Percentiles rank a stretch among this genome's conserved stretches.
These are phyloP conservation scores for Lepidurus packardi DNA, from an alignment of 1,140 invertebrate genomes.

Conservation along the genomic window DNA sequence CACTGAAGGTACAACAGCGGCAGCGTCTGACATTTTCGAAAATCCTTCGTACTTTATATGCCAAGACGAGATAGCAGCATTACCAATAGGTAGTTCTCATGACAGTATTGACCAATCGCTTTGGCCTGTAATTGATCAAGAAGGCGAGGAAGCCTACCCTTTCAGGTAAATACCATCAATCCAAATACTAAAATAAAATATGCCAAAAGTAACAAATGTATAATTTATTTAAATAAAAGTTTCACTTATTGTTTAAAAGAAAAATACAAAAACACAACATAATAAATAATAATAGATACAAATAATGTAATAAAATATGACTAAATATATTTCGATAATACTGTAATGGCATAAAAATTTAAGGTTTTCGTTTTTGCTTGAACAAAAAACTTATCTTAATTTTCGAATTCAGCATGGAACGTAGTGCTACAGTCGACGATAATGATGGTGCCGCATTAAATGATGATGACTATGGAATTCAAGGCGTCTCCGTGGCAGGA, in stretches of 20 bases:
- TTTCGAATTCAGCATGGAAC: not conserved
- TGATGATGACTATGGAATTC: conserved; percentile 6
- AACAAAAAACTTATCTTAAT: not conserved
- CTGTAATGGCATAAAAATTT: not conserved
- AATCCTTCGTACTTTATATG: not conserved
- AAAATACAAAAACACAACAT: not conserved
- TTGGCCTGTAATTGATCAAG: not conserved
- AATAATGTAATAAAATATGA: not conserved
- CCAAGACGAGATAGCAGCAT: not conserved
- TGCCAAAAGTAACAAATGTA: not conserved
- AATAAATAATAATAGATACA: not conserved
- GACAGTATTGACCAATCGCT: conserved; percentile 5
- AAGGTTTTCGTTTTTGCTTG: not conserved
- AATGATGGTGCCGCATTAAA: not conserved
- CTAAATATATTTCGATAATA: not conserved
- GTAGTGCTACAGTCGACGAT: not conserved
- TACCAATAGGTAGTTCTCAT: not conserved
- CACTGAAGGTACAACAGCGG: not conserved
- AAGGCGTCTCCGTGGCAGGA: not conserved
- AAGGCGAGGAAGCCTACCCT: conserved; percentile 3
- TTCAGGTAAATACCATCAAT: conserved; percentile 6
- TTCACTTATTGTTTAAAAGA: not conserved
- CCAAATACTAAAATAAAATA: not conserved
- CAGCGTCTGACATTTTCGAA: conserved; percentile 5
- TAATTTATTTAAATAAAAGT: not conserved